A percentile compares a stretch with the other conserved stretches of the same genome.
Evolutionary conservation across 2,888 invertebrate species (phyloP).

Genomic region (Phyto melanocephala): DNA sequence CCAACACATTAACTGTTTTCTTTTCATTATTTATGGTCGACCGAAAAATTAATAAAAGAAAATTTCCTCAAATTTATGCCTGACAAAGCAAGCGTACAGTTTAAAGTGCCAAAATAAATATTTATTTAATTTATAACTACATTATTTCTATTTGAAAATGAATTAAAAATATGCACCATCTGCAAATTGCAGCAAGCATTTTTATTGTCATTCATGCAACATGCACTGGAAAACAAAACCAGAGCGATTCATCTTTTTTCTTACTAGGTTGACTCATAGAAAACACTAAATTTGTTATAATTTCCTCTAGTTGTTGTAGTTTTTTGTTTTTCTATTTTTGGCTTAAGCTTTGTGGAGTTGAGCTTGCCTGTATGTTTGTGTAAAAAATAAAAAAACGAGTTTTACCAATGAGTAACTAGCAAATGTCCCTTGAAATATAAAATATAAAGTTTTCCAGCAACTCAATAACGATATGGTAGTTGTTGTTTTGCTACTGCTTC

Average conservation of each 20-base stretch:
- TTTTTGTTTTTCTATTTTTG: neutral
- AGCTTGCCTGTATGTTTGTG: no score
- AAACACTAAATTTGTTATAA: slow-evolving; percentile 59
- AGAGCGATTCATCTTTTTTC: neutral
- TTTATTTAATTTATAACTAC: slow-evolving; percentile 61
- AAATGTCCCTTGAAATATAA: slow-evolving; percentile 59
- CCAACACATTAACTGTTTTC: neutral
- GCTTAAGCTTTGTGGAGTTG: neutral
- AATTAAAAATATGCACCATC: slow-evolving; percentile 69
- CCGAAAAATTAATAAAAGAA: neutral
- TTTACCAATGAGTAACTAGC: slow-evolving; percentile 52
- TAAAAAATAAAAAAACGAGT: slow-evolving; percentile 3
- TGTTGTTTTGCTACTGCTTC: neutral
- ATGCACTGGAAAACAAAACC: neutral
- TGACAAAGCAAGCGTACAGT: neutral
- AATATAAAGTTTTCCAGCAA: slow-evolving; percentile 31
- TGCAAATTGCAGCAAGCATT: slow-evolving; percentile 58
- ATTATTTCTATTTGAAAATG: slow-evolving; percentile 63
- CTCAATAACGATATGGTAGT: slow-evolving; percentile 33
- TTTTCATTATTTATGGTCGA: neutral
- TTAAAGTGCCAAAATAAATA: slow-evolving; percentile 68
- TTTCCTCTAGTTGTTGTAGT: slow-evolving; percentile 9
- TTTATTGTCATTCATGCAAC: slow-evolving; percentile 56
- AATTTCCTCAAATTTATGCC: slow-evolving; percentile 10
- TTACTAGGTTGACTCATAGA: slow-evolving; percentile 21